These are phyloP conservation scores for Pica pica DNA, from an alignment of 2,113 vertebrate genomes.

Conservation along the genomic window DNA sequence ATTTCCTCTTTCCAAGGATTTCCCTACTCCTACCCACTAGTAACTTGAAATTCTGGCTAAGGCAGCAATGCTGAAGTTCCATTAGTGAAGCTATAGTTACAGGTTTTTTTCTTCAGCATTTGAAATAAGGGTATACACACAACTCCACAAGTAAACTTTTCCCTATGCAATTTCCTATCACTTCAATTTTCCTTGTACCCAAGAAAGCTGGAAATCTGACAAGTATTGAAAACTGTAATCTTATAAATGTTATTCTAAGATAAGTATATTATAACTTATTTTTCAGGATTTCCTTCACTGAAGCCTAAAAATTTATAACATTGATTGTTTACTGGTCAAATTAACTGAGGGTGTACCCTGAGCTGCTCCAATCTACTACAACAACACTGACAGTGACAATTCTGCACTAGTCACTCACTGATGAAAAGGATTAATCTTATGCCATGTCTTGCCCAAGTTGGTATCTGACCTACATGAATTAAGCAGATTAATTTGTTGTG, in stretches of 20 bases:
- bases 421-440: not conserved
- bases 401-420: not conserved
- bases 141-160: not conserved
- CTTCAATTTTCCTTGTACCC: not conserved
- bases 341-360: not conserved
- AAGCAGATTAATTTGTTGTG: not conserved
- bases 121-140: not conserved
- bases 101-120: not conserved
- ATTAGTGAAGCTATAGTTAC: not conserved
- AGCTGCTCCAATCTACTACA: not conserved
- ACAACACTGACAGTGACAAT: not conserved
- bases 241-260: not conserved
- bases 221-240: not conserved
- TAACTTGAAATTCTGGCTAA: not conserved
- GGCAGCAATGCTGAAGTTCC: not conserved
- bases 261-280: not conserved
- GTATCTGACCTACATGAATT: not conserved
- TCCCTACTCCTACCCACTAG: not conserved
- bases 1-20: not conserved
- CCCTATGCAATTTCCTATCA: not conserved
- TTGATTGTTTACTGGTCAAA: not conserved
- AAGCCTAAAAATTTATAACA: not conserved
- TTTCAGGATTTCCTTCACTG: not conserved
- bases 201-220: not conserved
- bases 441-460: not conserved